Percentiles rank a stretch among this genome's conserved stretches.
Conservation (phyloP, 2,888 invertebrate genomes). For the Calephelis perditalis region DNA sequence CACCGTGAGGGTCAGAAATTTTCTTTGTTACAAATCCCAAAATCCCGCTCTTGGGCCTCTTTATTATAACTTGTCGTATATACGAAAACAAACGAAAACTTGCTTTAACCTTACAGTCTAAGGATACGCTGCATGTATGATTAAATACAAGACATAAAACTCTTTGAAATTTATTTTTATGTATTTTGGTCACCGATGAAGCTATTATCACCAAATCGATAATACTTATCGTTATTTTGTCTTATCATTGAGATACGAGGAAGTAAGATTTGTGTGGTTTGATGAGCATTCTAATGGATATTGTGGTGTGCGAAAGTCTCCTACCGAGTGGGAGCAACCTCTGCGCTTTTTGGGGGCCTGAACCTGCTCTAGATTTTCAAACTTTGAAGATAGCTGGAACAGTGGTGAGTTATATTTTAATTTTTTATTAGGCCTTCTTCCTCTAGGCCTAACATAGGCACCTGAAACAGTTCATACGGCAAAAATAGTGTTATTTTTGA, state of each 20-base stretch:
- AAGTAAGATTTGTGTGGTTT: constrained; percentile 34
- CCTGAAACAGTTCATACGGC: too few relatives aligned
- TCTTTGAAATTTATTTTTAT: background rate
- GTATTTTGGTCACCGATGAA: constrained; percentile 8
- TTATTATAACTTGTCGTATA: too few relatives aligned
- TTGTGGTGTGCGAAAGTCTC: constrained; percentile 29
- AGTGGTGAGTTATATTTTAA: constrained; percentile 20
- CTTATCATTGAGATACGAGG: constrained; percentile 35
- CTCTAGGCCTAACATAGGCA: too few relatives aligned
- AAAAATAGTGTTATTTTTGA: too few relatives aligned
- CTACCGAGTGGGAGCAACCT: constrained; percentile 17
- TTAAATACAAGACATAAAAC: too few relatives aligned
- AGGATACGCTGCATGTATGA: too few relatives aligned
- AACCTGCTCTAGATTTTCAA: constrained; percentile 19
- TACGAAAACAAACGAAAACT: too few relatives aligned
- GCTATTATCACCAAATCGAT: constrained; percentile 23
- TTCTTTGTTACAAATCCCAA: too few relatives aligned
- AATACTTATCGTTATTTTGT: constrained; percentile 41
- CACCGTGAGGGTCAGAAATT: too few relatives aligned
- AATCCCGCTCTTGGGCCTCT: too few relatives aligned
- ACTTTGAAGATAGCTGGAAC: constrained; percentile 18
- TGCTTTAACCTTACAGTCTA: too few relatives aligned
- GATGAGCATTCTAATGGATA: constrained; percentile 35
- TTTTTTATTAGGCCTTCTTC: background rate
- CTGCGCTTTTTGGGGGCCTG: constrained; percentile 20